Evolutionary conservation across 2,113 vertebrate genomes (phyloP).

Genomic region (Oplegnathus fasciatus): DNA sequence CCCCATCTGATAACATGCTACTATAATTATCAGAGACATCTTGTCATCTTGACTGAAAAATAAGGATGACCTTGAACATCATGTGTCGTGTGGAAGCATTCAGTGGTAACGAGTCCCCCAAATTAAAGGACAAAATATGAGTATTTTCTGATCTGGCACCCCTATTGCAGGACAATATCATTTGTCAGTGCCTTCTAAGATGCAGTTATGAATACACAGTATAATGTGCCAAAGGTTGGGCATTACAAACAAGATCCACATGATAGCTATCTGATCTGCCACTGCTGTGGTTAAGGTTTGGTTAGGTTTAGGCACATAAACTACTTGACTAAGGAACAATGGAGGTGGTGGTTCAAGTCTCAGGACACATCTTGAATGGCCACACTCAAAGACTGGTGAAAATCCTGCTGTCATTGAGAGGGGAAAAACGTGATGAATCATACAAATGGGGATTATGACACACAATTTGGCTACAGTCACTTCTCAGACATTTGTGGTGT

Average conservation of each 20-base stretch:
- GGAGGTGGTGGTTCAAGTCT: not conserved
- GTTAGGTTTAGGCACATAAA: not conserved
- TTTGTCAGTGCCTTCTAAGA: not conserved
- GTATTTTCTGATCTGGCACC: not conserved
- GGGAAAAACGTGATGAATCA: not conserved
- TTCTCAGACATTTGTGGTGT: not conserved
- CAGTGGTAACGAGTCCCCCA: not conserved
- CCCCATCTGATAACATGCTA: conserved; percentile 76
- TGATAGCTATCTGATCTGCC: not conserved
- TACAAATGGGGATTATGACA: not conserved
- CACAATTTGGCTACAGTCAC: not conserved
- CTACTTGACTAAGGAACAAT: not conserved
- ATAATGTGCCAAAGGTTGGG: not conserved
- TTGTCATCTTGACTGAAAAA: conserved; percentile 63
- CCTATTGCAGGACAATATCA: not conserved
- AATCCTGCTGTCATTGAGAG: not conserved
- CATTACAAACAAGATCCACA: not conserved
- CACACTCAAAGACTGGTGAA: not conserved
- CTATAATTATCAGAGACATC: conserved; percentile 81
- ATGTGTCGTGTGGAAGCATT: conserved; percentile 7
- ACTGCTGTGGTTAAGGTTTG: not conserved
- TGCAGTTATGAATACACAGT: not conserved
- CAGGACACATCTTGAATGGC: not conserved
- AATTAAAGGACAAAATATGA: not conserved
- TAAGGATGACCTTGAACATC: conserved; percentile 74